Conservation (phyloP, 2,888 invertebrate genomes). For the Nebria salina region DNA sequence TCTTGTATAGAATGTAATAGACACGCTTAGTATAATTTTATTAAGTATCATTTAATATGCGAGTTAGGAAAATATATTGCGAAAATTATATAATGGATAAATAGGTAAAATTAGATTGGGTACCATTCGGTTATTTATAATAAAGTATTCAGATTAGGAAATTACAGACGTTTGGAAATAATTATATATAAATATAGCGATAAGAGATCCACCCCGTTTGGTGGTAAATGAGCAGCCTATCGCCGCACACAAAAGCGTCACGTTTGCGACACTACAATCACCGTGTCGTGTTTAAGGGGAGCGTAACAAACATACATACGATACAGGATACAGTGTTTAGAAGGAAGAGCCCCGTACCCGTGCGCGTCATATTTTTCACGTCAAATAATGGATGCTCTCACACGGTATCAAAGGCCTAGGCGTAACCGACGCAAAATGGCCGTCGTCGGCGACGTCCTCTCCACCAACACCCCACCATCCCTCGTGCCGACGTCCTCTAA, state of each 20-base stretch:
- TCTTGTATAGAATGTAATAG: neutral
- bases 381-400: constrained; percentile 45
- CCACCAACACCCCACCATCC: neutral
- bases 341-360: constrained; percentile 14
- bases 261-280: neutral
- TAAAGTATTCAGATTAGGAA: too few species aligned
- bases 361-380: constrained; percentile 43
- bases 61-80: too few species aligned
- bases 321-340: neutral
- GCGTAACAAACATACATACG: neutral
- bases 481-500: neutral
- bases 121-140: too few species aligned
- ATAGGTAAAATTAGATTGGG: too few species aligned
- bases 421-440: constrained; percentile 43
- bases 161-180: too few species aligned
- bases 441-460: constrained; percentile 7
- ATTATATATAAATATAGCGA: too few species aligned
- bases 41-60: too few species aligned
- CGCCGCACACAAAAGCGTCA: constrained; percentile 9
- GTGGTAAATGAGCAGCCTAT: constrained; percentile 41
- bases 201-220: neutral
- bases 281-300: constrained; percentile 9
- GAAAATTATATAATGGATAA: too few species aligned
- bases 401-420: constrained; percentile 40
- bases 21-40: too few species aligned